phyloP scores from a whole-genome alignment of 1,140 invertebrate species.

The Myzus persicae region DNA sequence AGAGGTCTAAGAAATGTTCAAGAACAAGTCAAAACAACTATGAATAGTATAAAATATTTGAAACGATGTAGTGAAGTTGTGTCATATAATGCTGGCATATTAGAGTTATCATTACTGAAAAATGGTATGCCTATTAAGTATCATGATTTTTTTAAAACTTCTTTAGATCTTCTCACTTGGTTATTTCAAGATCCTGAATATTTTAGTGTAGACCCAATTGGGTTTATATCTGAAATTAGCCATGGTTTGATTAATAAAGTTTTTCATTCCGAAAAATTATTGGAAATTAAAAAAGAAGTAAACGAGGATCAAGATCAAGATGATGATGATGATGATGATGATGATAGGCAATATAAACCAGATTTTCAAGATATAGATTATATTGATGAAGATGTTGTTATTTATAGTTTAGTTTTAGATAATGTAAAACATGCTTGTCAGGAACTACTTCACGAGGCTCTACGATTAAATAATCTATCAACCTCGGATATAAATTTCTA shows the following conservation, averaged over 20 bases:
- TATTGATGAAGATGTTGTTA: not conserved
- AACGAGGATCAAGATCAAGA: not conserved
- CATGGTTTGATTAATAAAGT: not conserved
- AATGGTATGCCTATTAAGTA: slow-evolving; percentile 35
- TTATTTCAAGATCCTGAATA: slow-evolving; percentile 34
- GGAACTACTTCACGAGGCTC: not conserved
- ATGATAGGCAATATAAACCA: not conserved
- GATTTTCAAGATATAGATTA: slow-evolving; percentile 15
- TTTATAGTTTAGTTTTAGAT: slow-evolving; percentile 31
- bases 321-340: not conserved
- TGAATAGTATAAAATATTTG: slow-evolving; percentile 36
- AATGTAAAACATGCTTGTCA: not conserved
- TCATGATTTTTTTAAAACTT: slow-evolving; percentile 26
- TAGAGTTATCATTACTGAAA: slow-evolving; percentile 37
- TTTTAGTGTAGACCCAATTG: slow-evolving; percentile 22
- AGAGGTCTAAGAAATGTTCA: slow-evolving; percentile 28
- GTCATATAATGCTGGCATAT: not conserved
- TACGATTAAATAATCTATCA: not conserved
- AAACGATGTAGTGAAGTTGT: slow-evolving; percentile 7
- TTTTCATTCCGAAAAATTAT: not conserved
- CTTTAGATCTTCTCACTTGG: slow-evolving; percentile 35
- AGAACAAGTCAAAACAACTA: not conserved
- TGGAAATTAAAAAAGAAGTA: not conserved
- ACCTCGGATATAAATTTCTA: not conserved
- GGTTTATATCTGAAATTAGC: not conserved